Conservation (phyloP, 2,888 invertebrate species). For the Aromia moschata region DNA sequence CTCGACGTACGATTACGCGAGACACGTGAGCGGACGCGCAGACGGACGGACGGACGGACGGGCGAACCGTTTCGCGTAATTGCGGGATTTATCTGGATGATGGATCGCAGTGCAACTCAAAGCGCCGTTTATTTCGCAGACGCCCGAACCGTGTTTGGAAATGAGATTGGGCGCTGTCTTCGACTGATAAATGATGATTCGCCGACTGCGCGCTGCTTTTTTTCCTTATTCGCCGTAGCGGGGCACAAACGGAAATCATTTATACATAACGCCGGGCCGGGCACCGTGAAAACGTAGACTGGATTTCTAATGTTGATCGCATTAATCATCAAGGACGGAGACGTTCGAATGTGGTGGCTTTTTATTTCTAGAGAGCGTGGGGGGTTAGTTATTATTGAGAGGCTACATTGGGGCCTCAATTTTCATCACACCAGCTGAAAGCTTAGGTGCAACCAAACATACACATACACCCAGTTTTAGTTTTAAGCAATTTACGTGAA, state of each 20-base stretch:
- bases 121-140: constrained; percentile 31
- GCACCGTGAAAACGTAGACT: constrained; percentile 15
- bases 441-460: too few species aligned
- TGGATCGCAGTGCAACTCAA: constrained; percentile 30
- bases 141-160: constrained; percentile 29
- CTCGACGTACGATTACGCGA: constrained; percentile 26
- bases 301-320: constrained; percentile 1
- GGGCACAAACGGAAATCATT: constrained; percentile 25
- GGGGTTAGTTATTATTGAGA: too few species aligned
- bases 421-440: too few species aligned
- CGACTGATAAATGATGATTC: constrained; percentile 31
- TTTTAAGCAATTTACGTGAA: too few species aligned
- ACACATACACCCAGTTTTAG: too few species aligned
- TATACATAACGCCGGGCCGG: constrained; percentile 17
- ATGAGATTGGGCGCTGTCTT: constrained; percentile 32
- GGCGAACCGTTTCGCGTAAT: constrained; percentile 30
- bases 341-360: background rate
- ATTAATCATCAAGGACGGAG: constrained; percentile 3
- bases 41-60: constrained; percentile 33
- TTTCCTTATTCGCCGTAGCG: constrained; percentile 27
- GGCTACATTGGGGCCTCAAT: too few species aligned
- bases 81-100: constrained; percentile 34
- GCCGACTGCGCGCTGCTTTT: constrained; percentile 11
- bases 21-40: constrained; percentile 35
- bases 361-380: background rate